These are phyloP conservation scores for Campodea augens DNA, from an alignment of 1,140 invertebrate species.

Conservation along the genomic window DNA sequence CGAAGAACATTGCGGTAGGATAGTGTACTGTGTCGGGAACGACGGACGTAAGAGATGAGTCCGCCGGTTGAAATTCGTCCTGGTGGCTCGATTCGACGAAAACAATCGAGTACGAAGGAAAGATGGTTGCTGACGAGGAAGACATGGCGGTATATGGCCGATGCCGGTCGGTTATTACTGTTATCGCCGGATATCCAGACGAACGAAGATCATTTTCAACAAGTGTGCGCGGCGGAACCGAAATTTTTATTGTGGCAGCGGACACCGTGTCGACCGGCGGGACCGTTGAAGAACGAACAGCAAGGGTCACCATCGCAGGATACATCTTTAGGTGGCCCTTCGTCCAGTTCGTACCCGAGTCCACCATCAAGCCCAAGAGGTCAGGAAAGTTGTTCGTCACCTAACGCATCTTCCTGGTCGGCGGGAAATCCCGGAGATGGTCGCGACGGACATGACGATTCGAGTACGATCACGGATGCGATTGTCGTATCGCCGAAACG, in stretches of 20 bases:
- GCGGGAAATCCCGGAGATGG: constrained; percentile 6
- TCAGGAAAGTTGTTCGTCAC: constrained; percentile 4
- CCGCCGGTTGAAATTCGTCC: no score
- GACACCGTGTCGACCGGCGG: constrained; percentile 27
- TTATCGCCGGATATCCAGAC: constrained; percentile 33
- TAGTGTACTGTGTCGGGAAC: no score
- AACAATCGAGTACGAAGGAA: no score
- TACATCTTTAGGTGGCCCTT: no score
- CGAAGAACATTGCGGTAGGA: no score
- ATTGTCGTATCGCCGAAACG: constrained; percentile 8
- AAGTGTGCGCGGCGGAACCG: constrained; percentile 52
- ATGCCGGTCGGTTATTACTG: constrained; percentile 62
- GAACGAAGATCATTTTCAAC: constrained; percentile 64
- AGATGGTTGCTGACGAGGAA: constrained; percentile 69
- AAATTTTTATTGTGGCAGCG: constrained; percentile 62
- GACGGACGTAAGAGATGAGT: no score
- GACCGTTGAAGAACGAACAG: constrained; percentile 22
- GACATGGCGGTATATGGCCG: constrained; percentile 77
- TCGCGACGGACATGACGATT: constrained; percentile 13
- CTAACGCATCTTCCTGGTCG: neutral
- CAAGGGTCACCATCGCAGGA: neutral
- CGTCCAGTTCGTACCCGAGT: neutral
- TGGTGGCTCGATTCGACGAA: no score
- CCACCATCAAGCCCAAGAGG: neutral
- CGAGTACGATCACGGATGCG: constrained; percentile 12